Percentiles rank a stretch among this genome's conserved stretches.
phyloP scores from a whole-genome alignment of 2,888 invertebrate species.

The Leucoptera coffeella region DNA sequence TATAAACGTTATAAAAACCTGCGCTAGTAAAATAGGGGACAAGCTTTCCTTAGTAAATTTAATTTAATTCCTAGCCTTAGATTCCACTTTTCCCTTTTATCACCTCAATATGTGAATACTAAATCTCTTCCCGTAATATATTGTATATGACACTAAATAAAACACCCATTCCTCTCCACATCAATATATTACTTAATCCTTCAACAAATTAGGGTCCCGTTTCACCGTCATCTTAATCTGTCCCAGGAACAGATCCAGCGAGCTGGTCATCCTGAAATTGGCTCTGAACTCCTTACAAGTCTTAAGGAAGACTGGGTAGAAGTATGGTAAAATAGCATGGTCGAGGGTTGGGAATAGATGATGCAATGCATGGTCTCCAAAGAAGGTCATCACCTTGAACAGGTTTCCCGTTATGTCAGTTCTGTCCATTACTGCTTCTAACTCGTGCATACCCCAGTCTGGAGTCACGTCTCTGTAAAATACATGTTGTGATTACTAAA shows the following conservation, averaged over 20 bases:
- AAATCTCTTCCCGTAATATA: too few species aligned
- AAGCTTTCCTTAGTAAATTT: too few species aligned
- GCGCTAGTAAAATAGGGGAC: too few species aligned
- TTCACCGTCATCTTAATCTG: conserved; percentile 23
- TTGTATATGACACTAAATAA: too few species aligned
- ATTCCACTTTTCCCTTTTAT: too few species aligned
- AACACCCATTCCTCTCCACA: background rate
- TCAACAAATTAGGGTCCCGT: conserved; percentile 13
- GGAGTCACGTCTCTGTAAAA: conserved; percentile 29
- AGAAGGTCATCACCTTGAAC: conserved; percentile 63
- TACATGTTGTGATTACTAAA: too few species aligned
- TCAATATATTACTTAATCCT: background rate
- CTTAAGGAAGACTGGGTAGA: conserved; percentile 57
- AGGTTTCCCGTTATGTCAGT: conserved; percentile 58
- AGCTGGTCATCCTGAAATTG: conserved; percentile 27
- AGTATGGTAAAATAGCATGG: conserved; percentile 59
- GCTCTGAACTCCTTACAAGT: conserved; percentile 58
- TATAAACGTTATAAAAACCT: too few species aligned
- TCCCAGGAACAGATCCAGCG: conserved; percentile 24
- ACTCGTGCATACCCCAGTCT: conserved; percentile 74
- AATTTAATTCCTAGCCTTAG: too few species aligned
- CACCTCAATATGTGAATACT: too few species aligned
- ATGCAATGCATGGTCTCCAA: conserved; percentile 73
- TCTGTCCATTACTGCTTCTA: conserved; percentile 71
- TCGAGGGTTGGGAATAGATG: conserved; percentile 77